Conservation (phyloP, 2,888 invertebrate genomes). For the Eilema depressum region DNA sequence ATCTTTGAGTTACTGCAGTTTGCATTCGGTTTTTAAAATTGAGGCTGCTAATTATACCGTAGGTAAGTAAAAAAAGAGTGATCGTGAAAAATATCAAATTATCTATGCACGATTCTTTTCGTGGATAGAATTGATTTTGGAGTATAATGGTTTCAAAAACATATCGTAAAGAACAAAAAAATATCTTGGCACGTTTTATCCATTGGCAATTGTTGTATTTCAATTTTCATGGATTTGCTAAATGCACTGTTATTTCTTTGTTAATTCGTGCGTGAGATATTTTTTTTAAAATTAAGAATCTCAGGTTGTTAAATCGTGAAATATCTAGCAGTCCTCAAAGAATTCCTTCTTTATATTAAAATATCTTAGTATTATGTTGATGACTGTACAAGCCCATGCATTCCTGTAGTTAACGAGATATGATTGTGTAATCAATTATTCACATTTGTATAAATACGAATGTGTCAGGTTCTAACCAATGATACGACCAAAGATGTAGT, state of each 20-base stretch:
- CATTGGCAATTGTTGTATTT: not conserved
- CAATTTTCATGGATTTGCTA: not conserved
- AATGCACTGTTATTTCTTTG: not conserved
- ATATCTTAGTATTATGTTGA: conserved; percentile 41
- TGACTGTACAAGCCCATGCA: conserved; percentile 66
- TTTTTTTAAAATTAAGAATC: not conserved
- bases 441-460: conserved; percentile 61
- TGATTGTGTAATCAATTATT: conserved; percentile 49
- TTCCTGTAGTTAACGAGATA: conserved; percentile 66
- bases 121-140: conserved; percentile 2
- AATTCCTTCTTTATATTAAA: not conserved
- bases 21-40: not conserved
- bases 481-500: conserved; percentile 90
- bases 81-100: not conserved
- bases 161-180: not conserved
- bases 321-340: conserved; percentile 8
- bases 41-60: not conserved
- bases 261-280: not conserved
- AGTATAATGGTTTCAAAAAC: not conserved
- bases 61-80: not conserved
- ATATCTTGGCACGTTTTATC: not conserved
- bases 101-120: not conserved
- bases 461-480: conserved; percentile 86
- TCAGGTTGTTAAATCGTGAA: not conserved
- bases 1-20: not conserved